These are phyloP conservation scores for Leucophenga montana DNA, from an alignment of 2,888 invertebrate species.

Conservation along the genomic window DNA sequence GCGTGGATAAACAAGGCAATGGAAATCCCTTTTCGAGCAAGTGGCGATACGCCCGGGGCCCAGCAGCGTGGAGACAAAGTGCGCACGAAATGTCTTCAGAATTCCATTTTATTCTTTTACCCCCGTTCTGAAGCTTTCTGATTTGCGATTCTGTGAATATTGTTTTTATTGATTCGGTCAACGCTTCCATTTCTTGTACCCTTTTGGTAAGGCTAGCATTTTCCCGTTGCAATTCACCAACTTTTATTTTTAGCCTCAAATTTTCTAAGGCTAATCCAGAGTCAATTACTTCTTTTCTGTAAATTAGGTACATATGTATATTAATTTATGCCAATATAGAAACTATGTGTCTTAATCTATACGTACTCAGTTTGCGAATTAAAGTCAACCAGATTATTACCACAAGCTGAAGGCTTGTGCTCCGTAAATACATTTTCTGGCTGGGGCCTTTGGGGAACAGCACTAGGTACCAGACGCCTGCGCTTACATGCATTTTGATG, in stretches of 20 bases:
- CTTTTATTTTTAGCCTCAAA: background rate
- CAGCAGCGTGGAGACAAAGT: background rate
- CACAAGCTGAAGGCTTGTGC: background rate
- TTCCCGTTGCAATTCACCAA: background rate
- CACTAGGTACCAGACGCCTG: no score
- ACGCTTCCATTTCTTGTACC: no score
- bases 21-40: slow-evolving; percentile 17
- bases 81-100: background rate
- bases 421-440: no score
- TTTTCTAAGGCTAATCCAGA: no score
- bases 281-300: background rate
- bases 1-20: background rate
- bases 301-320: no score
- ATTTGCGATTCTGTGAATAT: slow-evolving; percentile 8
- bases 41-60: slow-evolving; percentile 10
- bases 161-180: background rate
- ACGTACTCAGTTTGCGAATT: slow-evolving; percentile 19
- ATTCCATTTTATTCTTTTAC: background rate
- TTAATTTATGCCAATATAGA: background rate
- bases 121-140: background rate
- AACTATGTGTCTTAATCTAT: background rate
- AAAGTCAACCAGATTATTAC: background rate
- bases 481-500: no score
- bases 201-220: background rate
- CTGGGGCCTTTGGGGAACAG: background rate